Base-by-base conservation (phyloP, 2,113 vertebrate species). In the Neolamprologus cancellatus region DNA sequence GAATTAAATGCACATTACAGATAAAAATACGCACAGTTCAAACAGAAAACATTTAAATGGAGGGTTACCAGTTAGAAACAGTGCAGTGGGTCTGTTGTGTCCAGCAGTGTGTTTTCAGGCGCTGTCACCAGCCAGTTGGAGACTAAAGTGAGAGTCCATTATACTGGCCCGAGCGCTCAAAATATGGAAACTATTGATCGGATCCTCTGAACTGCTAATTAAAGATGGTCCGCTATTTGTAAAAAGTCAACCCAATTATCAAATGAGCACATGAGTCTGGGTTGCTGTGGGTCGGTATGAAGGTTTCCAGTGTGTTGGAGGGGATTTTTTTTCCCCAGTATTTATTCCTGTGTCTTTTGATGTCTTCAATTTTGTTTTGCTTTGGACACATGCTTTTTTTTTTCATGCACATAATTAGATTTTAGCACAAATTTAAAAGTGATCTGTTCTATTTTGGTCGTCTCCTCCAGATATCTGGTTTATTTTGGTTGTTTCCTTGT, bases 151-250 rank as follows among this genome's bases (percentile, higher is more conserved):
- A 90, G 91, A 88, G 92, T 93, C 91, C 91, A 90, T 92, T 91
- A 92, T 92, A 87, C 87, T 81, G 80, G 85, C 83, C 86, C 30
- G 12, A 50, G 74, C 83, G 88, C 91, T 90, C 82, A 90, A 94
- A 96, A 95, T 9, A n/a, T 85, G 85, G 90, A 88, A 96, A 95
- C 66, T 93, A 87, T 95, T 94, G 93, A 95, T 94, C 41, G 3
- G 82, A 50, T 82, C 83, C 88, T 90, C 84, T 89, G 87, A 88
- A 79, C 93, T 92, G 85, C 84, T 86, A 96, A 94, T 94, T 95
- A 96, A 95, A 86, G 93, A 95, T 87, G 71, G 57, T 50, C 76
- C 81, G 92, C 93, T 95, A 86, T 95, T 95, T 94, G 95, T 94
- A 93, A 92, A 95, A 93, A 94, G 91, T 88, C 87, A 54, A 94